phyloP scores from a whole-genome alignment of 2,797 vertebrate genomes.

The Lagocephalus sceleratus region DNA sequence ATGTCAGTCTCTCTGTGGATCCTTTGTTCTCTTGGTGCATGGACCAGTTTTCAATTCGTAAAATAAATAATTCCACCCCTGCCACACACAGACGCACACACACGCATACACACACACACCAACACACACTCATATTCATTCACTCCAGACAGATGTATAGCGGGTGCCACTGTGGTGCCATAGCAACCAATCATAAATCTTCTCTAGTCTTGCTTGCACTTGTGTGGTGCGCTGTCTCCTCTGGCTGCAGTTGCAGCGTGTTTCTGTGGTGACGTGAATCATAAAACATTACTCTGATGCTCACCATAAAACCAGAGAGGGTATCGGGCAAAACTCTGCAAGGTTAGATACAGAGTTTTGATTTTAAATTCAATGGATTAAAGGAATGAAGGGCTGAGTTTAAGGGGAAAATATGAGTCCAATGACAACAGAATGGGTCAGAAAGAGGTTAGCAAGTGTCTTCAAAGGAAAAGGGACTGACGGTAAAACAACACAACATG shows the following conservation, averaged over 20 bases:
- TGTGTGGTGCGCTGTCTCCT: conserved; percentile 11
- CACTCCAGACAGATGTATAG: conserved; percentile 35
- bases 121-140: conserved; percentile 1
- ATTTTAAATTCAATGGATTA: not conserved
- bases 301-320: not conserved
- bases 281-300: not conserved
- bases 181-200: conserved; percentile 37
- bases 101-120: too few relatives aligned
- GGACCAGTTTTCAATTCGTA: conserved; percentile 37
- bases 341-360: not conserved
- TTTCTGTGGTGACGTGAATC: not conserved
- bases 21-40: conserved; percentile 1
- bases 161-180: conserved; percentile 37
- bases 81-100: conserved; percentile 17
- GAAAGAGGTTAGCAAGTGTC: too few relatives aligned
- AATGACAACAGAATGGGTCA: too few relatives aligned
- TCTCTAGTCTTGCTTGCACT: not conserved
- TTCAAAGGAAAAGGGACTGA: too few relatives aligned
- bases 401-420: not conserved
- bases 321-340: too few relatives aligned
- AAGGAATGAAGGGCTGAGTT: not conserved
- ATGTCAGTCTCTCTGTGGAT: too few relatives aligned
- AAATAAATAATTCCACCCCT: conserved; percentile 50
- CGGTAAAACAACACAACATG: too few relatives aligned
- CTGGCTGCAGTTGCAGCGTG: conserved; percentile 2